Base-by-base conservation (phyloP, 2,113 vertebrate species). In the Datnioides undecimradiatus region DNA sequence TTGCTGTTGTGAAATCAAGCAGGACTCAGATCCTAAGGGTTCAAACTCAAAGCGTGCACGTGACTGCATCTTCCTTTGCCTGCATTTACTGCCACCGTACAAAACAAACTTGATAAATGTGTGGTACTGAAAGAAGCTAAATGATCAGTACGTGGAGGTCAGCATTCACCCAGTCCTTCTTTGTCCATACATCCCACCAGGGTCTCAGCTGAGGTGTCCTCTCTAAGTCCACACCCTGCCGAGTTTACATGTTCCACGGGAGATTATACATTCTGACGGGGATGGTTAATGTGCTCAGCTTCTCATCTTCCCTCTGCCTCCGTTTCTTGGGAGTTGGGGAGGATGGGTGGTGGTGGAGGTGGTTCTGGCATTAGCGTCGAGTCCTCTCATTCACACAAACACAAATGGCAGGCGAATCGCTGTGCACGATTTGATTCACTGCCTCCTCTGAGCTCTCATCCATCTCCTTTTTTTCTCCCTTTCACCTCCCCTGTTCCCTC, bases 231-330 rank as follows among this genome's bases (percentile, higher is more conserved):
- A 2, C 14, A 57, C 19, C 40, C 51, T 41, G 46, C 31, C 38
- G 2, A 69, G 51, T 48, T 74, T 55, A 52, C 76, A 64, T 67
- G 59, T 66, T 75, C 29, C 64, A 45, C 41, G 16, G 63, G 73
- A 75, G 64, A 57, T 67, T 33, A 79, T 58, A 5, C 21, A 57
- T 60, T 67, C 59, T 74, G 78, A 62, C 58, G 1, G 10, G 73
- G 48, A 40, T 73, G 68, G 29, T 59, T 69, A 29, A 80, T 73
- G 62, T 14, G 38, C 62, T 77, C 45, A 17, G n/a, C 51, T 29
- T 63, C 62, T 77, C 45, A 17, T 17, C 51, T 29, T 63, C 54
- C 11, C 29, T 45, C 51, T n/a, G 33, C 23, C 45, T 62, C 36
- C 2, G 1, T 36, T 67, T 76, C 48, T 23, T 5, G 36, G 45